Evolutionary conservation across 2,888 invertebrate genomes (phyloP), one percentile per base, ranked within the genome.

Genomic region (Bombylius discolor): DNA sequence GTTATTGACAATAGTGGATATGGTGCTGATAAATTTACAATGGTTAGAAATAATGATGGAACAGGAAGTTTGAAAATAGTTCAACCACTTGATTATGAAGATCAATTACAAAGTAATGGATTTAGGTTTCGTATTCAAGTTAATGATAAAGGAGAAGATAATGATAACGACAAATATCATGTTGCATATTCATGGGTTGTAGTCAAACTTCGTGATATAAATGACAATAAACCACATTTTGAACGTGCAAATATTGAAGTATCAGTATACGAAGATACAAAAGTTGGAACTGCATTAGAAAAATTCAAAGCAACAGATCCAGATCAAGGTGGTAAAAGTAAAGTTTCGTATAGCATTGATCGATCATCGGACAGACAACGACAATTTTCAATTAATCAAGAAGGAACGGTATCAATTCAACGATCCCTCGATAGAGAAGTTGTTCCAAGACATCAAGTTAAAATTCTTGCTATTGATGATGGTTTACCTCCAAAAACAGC

Each of bases 181-280:
- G 92, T 95, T 61, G 95, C 95, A 59, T 92, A 92, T 74, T 93
- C 95, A 3, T 93, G 92, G 89, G 93, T 96, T 56, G 89, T 89
- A 60, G 92, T 96, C 39, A 89, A 88, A 68, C 79, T 99, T 58
- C 81, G 90, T 59, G 98, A 98, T 72, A 91, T 91, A 64, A 98
- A 98, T 77, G 97, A 98, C 79, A 97, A 97, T 78, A 91, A 92
- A 72, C 97, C 97, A 6, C 88, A 89, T 68, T 96, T 93, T 71
- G 93, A 95, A 68, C 82, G 87, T 61, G 90, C 95, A 50, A 93
- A 94, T 70, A 93, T 96, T 65, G 94, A 92, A 76, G 89, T 89
- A 5, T 86, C 87, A 13, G 91, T 94, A 2, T 87, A 85, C 67
- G 97, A 98, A 75, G 93, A 96, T 71, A 91, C 93, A 4, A 86